These are phyloP conservation scores for Malurus melanocephalus DNA, from an alignment of 2,113 vertebrate species.

Conservation along the genomic window DNA sequence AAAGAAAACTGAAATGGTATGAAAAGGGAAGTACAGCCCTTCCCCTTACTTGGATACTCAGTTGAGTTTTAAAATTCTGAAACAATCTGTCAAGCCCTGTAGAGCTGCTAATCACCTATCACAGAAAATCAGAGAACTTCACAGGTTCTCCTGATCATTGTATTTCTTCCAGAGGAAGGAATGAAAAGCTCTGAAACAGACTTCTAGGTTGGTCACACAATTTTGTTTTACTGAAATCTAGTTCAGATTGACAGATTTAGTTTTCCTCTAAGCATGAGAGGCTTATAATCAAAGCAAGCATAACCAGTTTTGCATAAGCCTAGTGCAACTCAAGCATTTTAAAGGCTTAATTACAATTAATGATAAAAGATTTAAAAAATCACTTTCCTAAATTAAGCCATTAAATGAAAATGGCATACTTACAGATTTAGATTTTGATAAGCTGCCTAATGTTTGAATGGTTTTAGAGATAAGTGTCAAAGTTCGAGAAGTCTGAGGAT, in stretches of 20 bases:
- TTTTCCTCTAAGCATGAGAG: background rate
- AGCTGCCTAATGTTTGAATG: conserved; percentile 94
- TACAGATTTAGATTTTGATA: conserved; percentile 97
- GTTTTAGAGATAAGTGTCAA: conserved; percentile 97
- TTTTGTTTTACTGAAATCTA: conserved; percentile 8
- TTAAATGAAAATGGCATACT: conserved; percentile 57
- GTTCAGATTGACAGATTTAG: conserved; percentile 28
- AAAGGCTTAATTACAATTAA: conserved; percentile 37
- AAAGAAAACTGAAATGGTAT: background rate
- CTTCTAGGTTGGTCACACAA: background rate
- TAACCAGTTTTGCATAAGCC: background rate
- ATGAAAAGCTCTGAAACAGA: background rate
- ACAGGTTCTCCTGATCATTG: background rate
- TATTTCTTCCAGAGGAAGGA: background rate
- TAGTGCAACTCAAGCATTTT: background rate
- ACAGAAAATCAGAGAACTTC: background rate
- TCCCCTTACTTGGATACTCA: background rate
- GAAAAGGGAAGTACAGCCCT: background rate
- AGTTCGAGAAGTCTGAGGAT: conserved; percentile 91
- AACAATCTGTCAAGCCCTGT: background rate
- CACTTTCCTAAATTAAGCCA: conserved; percentile 10
- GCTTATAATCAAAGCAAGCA: conserved; percentile 27
- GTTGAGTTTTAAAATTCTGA: background rate
- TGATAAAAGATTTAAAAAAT: background rate
- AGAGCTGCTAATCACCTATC: background rate